Evolutionary conservation across 2,888 invertebrate genomes (phyloP), one percentile per base, ranked within the genome.

Genomic region (Xestia sexstrigata): DNA sequence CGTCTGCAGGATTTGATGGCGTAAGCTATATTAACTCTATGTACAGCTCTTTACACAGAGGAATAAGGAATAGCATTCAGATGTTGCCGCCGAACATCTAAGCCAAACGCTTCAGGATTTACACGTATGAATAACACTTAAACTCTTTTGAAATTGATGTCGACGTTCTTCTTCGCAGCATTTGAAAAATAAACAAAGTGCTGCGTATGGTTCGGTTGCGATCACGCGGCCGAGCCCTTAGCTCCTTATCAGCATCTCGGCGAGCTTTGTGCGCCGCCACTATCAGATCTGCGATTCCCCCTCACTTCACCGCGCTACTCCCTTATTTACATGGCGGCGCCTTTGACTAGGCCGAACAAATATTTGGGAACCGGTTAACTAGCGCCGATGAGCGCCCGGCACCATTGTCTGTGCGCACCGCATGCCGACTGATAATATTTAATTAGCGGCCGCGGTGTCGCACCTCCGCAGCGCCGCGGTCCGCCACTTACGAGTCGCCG

Each of bases 281-380:
- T 94, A 95, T 95, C 94, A 93, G 95, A 95, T 95, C 93, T 92
- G 92, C 93, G 91, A 90, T 87, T 91, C 89, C 90, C 89, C 90
- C 91, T 90, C 87, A 86, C 83, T 83, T 85, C 86, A 82, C 86
- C 87, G 86, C 87, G 88, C 90, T 87, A 89, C 91, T 93, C 93
- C 93, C 93, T 93, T 93, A 94, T 93, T 94, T 93, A 92, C 92
- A 88, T 84, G 91, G 92, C 96, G 96, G 95, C 93, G 91, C 92
- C 95, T 96, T 96, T 96, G 96, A 94, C 93, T 94, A 93, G 90
- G 86, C 89, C 83, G 82, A 91, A 92, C 93, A 95, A 96, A 96
- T 96, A 95, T 96, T 96, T 96, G 94, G 93, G 91, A 93, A 95
- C 94, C 93, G 90, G 95, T 95, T 95, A 95, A 95, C 94, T 94